Evolutionary conservation across 2,888 invertebrate species (phyloP).

Genomic region (Orchestes rusci): DNA sequence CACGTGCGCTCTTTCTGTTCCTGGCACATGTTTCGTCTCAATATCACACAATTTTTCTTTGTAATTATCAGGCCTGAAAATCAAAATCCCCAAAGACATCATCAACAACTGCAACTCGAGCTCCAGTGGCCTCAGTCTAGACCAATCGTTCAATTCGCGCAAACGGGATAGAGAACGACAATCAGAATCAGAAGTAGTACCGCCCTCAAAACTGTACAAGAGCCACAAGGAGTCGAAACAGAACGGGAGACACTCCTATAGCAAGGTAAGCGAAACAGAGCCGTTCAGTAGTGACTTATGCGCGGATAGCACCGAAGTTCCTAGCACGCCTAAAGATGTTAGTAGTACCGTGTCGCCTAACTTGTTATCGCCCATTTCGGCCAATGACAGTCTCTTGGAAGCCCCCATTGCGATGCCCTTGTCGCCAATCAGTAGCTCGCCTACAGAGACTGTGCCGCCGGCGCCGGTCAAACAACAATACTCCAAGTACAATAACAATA

Average conservation of each 20-base stretch:
- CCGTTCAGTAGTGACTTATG: slow-evolving; percentile 17
- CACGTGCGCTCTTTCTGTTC: too few relatives aligned
- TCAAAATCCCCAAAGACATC: slow-evolving; percentile 73
- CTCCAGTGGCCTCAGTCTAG: slow-evolving; percentile 10
- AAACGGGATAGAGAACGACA: slow-evolving; percentile 26
- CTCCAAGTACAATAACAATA: slow-evolving; percentile 8
- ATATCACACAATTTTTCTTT: too few relatives aligned
- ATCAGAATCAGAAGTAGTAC: slow-evolving; percentile 26
- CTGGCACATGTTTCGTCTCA: too few relatives aligned
- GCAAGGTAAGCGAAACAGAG: slow-evolving; percentile 39
- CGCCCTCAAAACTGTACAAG: slow-evolving; percentile 37
- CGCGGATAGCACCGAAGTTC: slow-evolving; percentile 16
- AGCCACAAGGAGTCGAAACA: slow-evolving; percentile 36
- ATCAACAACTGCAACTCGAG: slow-evolving; percentile 41
- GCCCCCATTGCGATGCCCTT: slow-evolving; percentile 6
- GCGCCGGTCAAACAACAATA: not conserved
- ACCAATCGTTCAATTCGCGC: slow-evolving; percentile 13
- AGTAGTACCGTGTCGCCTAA: slow-evolving; percentile 13
- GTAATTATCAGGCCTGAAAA: slow-evolving; percentile 51
- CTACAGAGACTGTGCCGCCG: not conserved
- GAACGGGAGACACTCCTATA: slow-evolving; percentile 41
- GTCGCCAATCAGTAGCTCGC: slow-evolving; percentile 3
- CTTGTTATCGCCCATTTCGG: slow-evolving; percentile 11
- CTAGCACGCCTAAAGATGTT: slow-evolving; percentile 11
- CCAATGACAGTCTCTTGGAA: slow-evolving; percentile 3